phyloP scores from a whole-genome alignment of 2,797 vertebrate species.

The Euphonia xanthogaster region DNA sequence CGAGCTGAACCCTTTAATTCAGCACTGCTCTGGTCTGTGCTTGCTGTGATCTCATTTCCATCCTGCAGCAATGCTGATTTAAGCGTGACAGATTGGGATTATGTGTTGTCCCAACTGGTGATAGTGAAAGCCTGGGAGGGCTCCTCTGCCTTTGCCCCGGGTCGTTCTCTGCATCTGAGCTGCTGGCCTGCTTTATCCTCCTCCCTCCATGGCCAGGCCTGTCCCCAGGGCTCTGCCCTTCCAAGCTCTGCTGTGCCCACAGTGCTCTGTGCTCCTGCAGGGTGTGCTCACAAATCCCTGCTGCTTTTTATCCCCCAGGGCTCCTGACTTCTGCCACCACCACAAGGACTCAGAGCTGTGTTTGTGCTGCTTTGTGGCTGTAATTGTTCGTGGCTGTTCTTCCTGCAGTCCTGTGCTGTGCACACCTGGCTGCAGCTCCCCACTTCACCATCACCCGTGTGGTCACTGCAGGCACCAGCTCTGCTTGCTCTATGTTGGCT shows the following conservation, averaged over 20 bases:
- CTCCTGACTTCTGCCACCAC: neutral
- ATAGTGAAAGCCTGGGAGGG: neutral
- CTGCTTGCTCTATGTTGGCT: rapidly evolving
- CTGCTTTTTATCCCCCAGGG: neutral
- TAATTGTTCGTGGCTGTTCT: rapidly evolving
- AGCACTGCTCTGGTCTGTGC: neutral
- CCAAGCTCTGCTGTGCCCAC: rapidly evolving
- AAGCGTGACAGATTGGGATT: neutral
- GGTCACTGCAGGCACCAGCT: neutral
- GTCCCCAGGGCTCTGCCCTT: neutral
- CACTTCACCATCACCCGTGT: neutral
- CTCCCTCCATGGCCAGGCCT: neutral
- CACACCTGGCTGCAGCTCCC: neutral
- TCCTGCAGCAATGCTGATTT: neutral
- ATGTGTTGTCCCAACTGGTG: neutral
- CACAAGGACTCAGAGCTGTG: neutral
- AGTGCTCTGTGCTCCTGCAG: neutral
- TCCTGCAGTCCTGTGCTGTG: rapidly evolving
- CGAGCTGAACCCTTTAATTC: neutral
- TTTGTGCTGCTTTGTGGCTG: neutral
- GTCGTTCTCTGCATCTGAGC: neutral
- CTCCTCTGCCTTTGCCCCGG: neutral
- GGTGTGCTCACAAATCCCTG: no score
- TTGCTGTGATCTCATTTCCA: neutral
- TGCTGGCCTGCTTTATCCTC: rapidly evolving